Percentiles rank a stretch among this genome's conserved stretches.
Conservation (phyloP, 2,888 invertebrate species). For the Conomelus anceps region DNA sequence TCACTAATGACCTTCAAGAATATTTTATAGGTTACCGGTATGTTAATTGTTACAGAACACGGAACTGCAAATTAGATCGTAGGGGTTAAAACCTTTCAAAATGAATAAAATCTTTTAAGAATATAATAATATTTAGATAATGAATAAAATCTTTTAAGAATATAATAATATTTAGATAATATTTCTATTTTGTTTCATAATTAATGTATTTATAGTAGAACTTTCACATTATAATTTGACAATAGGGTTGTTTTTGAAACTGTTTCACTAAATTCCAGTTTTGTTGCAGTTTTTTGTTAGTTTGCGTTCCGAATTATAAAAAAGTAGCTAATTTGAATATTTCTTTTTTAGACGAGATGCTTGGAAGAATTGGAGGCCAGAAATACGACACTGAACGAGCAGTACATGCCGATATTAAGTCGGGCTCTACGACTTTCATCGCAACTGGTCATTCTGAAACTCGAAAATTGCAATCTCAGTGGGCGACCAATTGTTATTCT, state of each 20-base stretch:
- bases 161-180: too few species aligned
- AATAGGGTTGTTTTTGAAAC: not conserved
- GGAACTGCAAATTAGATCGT: too few species aligned
- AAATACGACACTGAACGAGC: conserved; percentile 58
- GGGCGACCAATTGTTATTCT: conserved; percentile 68
- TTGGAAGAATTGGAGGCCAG: conserved; percentile 60
- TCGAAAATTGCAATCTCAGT: conserved; percentile 67
- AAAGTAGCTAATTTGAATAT: conserved; percentile 21
- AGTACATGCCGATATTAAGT: conserved; percentile 63
- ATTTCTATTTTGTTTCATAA: too few species aligned
- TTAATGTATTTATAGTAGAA: too few species aligned
- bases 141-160: too few species aligned
- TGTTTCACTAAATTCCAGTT: not conserved
- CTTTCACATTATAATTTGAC: too few species aligned
- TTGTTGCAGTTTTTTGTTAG: not conserved
- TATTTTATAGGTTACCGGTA: too few species aligned
- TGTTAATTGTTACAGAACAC: too few species aligned
- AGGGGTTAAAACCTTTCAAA: too few species aligned
- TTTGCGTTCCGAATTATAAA: conserved; percentile 24
- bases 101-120: too few species aligned
- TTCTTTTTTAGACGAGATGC: conserved; percentile 55
- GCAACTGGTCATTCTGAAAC: conserved; percentile 63
- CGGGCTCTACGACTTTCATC: conserved; percentile 64
- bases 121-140: too few species aligned
- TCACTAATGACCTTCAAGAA: too few species aligned